Conservation (phyloP, 2,113 vertebrate species). For the Camelus dromedarius region DNA sequence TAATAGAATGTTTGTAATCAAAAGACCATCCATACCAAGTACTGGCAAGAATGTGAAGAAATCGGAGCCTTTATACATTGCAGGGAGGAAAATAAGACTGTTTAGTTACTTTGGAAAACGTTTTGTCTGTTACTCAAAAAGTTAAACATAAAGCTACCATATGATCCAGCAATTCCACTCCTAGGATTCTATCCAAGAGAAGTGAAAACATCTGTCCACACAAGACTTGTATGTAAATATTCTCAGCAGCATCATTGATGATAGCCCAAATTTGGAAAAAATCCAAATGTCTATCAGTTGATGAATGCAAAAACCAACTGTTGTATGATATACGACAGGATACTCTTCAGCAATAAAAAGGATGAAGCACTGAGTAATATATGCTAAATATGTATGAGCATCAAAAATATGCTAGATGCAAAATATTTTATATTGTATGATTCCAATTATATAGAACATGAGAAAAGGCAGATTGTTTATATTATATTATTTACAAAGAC, state of each 20-base stretch:
- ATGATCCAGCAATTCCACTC: neutral
- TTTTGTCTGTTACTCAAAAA: conserved; percentile 52
- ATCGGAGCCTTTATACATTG: neutral
- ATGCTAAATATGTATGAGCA: neutral
- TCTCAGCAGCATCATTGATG: neutral
- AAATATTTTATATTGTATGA: neutral
- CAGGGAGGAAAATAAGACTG: neutral
- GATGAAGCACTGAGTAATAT: neutral
- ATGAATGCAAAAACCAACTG: neutral
- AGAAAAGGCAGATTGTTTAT: neutral
- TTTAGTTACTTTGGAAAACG: neutral
- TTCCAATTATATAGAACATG: neutral
- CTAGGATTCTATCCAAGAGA: neutral
- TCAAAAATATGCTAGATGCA: neutral
- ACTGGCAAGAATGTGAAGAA: neutral
- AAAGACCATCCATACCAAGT: neutral
- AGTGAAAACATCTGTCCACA: neutral
- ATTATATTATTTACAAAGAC: neutral
- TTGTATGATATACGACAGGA: neutral
- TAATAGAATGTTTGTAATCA: neutral
- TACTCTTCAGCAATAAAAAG: neutral
- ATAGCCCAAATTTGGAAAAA: neutral
- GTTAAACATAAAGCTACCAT: conserved; percentile 18
- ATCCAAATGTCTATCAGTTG: neutral
- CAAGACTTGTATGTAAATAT: neutral